Conservation (phyloP, 2,888 invertebrate genomes). For the Yponomeuta evonymella region DNA sequence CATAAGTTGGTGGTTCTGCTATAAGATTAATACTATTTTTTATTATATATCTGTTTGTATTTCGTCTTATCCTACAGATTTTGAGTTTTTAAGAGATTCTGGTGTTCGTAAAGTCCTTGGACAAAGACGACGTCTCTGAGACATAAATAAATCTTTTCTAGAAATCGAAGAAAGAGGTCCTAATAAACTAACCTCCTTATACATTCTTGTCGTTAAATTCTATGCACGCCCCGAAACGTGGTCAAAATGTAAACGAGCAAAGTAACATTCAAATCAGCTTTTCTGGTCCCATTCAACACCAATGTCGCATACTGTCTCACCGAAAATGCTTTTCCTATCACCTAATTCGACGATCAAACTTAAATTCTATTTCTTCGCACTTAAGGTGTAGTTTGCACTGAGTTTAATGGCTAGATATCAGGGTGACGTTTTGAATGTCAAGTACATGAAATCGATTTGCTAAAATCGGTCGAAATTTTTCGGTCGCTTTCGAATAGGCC, state of each 20-base stretch:
- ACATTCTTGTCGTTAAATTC: neutral
- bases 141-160: too few relatives aligned
- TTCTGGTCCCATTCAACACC: neutral
- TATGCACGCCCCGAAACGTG: neutral
- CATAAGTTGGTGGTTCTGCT: too few relatives aligned
- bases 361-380: neutral
- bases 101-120: too few relatives aligned
- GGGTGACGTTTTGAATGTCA: constrained; percentile 51
- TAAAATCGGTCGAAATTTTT: constrained; percentile 45
- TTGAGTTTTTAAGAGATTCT: too few relatives aligned
- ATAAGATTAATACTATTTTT: too few relatives aligned
- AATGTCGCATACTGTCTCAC: constrained; percentile 34
- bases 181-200: too few relatives aligned
- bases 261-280: neutral
- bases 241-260: neutral
- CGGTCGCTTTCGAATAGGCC: constrained; percentile 57
- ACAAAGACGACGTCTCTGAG: too few relatives aligned
- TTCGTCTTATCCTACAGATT: too few relatives aligned
- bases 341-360: constrained; percentile 9
- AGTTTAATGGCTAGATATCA: constrained; percentile 15
- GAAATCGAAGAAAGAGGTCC: too few relatives aligned
- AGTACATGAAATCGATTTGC: constrained; percentile 67
- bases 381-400: constrained; percentile 32
- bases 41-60: too few relatives aligned
- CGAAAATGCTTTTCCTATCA: neutral